Base-by-base conservation (phyloP, 2,888 invertebrate genomes). In the Chrysolina haemoptera region DNA sequence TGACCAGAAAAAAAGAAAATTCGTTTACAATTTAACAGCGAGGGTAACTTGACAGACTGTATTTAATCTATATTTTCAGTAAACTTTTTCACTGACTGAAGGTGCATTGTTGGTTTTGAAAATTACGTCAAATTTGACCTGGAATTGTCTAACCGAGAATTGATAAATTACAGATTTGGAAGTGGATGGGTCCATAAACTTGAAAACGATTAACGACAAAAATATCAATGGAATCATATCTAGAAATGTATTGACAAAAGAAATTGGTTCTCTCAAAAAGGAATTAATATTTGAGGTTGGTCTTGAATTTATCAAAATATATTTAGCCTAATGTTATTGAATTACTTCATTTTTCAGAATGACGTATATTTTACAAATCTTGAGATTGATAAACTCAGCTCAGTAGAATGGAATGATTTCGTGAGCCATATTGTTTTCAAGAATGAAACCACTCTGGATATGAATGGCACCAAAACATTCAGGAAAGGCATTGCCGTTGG, bases 361-460 rank as follows among this genome's bases (percentile, higher is more conserved):
- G 78, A 87, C 65, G 82, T 85, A 2, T 78, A 77, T 48, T 82
- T 87, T 63, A 77, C 82, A 35, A 78, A 80, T 5, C 27, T 88
- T 8, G 66, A 82, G 22, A 82, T 87, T 4, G 85, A 87, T 35
- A 83, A 85, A 14, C 83, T 89, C 9, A 88, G 89, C 77, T 84
- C 82, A 1, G 80, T 86, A 1, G 71, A 87, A 65, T 87, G 90
- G 73, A 83, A 87, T 0, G 80, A 84, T 12, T 84, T 89, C 16
- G 73, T 89, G 0, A 76, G 86, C 0, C 88, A 89, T 75, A 82
- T 90, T 14, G 85, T 90, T 46, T 88, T 87, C 72, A 87, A 84
- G 78, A 83, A 85, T n/a, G 86, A 88, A 74, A 77, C 82, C 14
- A 76, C 83, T 46, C 69, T 87, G 9, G 74, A 69, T 27, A 74